Conservation (phyloP, 2,797 vertebrate genomes). For the Eulemur albifrons region DNA sequence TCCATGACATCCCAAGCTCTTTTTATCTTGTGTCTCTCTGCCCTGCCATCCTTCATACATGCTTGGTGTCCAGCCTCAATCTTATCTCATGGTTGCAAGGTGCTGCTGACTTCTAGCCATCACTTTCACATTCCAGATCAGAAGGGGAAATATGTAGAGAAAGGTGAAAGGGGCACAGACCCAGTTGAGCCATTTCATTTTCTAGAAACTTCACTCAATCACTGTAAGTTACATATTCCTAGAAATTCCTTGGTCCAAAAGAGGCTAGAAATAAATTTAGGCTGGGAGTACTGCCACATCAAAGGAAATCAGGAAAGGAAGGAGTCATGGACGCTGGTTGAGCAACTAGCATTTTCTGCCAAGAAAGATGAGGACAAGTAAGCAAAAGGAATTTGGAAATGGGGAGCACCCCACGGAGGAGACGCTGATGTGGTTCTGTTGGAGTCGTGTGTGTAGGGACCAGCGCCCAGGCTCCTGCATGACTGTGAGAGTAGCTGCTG, state of each 20-base stretch:
- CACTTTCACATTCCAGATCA: not conserved
- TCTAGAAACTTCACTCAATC: not conserved
- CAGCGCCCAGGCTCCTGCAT: too few species aligned
- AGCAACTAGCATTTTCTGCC: not conserved
- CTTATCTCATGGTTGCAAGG: not conserved
- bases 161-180: not conserved
- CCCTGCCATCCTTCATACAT: not conserved
- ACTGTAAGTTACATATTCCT: not conserved
- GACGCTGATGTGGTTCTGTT: fast-evolving
- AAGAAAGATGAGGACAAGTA: not conserved
- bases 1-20: fast-evolving
- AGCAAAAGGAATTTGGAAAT: not conserved
- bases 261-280: not conserved
- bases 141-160: not conserved
- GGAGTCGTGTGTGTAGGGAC: fast-evolving
- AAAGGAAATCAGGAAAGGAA: not conserved
- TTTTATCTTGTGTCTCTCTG: not conserved
- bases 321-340: too few species aligned
- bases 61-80: not conserved
- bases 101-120: not conserved
- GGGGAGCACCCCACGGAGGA: fast-evolving
- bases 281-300: not conserved
- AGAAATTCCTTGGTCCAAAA: not conserved
- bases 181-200: not conserved
- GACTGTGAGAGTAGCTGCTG: not conserved